These are phyloP conservation scores for Myiopsitta monachus DNA, from an alignment of 2,113 vertebrate genomes.

Conservation along the genomic window DNA sequence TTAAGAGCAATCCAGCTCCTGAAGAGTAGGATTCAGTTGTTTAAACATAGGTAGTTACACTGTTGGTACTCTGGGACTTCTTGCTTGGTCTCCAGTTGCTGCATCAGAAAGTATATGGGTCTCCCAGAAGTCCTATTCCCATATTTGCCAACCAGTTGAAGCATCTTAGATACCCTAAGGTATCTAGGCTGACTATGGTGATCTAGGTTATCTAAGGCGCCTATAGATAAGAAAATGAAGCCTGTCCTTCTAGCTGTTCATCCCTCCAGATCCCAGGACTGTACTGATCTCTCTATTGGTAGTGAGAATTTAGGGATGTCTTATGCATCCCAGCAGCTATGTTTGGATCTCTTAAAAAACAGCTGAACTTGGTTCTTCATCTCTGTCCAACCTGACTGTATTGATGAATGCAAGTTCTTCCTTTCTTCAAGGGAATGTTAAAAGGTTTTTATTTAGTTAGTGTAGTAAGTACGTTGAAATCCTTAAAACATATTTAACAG, in stretches of 20 bases:
- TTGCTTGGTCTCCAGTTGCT: background rate
- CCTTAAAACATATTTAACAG: background rate
- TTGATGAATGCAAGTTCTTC: background rate
- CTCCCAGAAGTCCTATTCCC: background rate
- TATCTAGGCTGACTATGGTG: background rate
- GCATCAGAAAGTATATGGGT: background rate
- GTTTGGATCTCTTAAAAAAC: background rate
- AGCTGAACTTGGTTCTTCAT: background rate
- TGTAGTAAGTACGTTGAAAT: background rate
- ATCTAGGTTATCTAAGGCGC: background rate
- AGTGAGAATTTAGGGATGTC: background rate
- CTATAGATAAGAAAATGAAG: background rate
- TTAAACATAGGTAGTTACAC: background rate
- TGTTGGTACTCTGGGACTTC: background rate
- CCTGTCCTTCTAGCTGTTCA: background rate
- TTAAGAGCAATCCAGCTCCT: background rate
- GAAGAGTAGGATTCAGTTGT: background rate
- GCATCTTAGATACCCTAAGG: background rate
- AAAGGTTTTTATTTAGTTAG: background rate
- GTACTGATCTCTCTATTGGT: background rate
- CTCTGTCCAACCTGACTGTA: accelerated
- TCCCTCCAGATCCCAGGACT: background rate
- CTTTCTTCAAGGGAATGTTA: background rate
- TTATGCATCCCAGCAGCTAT: background rate
- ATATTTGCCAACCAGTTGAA: background rate